Evolutionary conservation across 2,888 invertebrate species (phyloP), one percentile per base, ranked within the genome.

Genomic region (Cremastinae sp.): DNA sequence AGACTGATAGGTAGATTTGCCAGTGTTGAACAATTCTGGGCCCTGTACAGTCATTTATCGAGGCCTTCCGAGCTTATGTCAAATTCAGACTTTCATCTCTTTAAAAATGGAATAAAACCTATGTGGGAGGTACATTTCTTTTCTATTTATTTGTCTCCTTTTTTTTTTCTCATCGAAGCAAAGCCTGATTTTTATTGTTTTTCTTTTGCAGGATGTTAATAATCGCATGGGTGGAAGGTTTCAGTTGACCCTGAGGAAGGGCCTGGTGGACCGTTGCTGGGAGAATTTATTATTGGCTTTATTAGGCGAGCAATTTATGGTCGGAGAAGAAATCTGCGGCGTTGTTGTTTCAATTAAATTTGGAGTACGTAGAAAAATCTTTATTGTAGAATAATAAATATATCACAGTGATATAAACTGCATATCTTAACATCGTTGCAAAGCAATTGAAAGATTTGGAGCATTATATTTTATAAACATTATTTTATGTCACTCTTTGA

Each of bases 231-330:
- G 99, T 65, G 99, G 99, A 28, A 98, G 98, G 92, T 99, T 99
- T 98, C 97, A 98, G 84, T 96, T 99, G 80, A 93, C 98, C 82
- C 92, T 99, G 89, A 95, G 97, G 87, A 98, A 98, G 92, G 96
- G 97, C 80, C 93, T 98, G 90, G 97, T 97, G 58, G 97, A 97
- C 38, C 94, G 98, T 79, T 98, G 98, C 88, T 99, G 99, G 99
- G 99, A 99, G 91, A 99, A 99, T 91, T 93, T 99, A 68, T 95
- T 99, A 85, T 94, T 99, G 93, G 99, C 99, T 78, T 97, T 99
- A 95, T 91, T 99, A 82, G 99, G 99, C 2, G 99, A 99, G 90
- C 98, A 99, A 92, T 99, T 99, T 92, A 96, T 98, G 94, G 98
- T 99, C 45, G 98, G 98, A 14, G 96, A 97, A 84, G 99, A 99